Percentiles rank a stretch among this genome's conserved stretches.
Conservation (phyloP, 2,888 invertebrate species). For the Rhingia campestris region DNA sequence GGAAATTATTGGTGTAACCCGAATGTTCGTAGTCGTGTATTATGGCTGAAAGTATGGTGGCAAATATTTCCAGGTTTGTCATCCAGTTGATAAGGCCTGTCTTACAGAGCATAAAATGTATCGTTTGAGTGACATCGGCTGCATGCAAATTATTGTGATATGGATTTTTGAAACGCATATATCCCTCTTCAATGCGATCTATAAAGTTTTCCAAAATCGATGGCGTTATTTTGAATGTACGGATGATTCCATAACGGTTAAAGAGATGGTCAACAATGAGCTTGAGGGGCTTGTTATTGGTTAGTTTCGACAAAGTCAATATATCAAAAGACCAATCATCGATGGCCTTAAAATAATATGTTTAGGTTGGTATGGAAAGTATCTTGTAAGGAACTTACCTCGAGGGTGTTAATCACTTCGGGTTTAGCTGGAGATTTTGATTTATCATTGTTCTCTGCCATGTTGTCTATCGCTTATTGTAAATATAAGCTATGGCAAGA, state of each 20-base stretch:
- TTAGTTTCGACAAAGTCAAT: constrained; percentile 92
- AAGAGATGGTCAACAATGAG: constrained; percentile 96
- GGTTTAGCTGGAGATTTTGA: too few relatives aligned
- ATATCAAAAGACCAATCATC: constrained; percentile 98
- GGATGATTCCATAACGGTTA: constrained; percentile 96
- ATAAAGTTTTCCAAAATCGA: constrained; percentile 93
- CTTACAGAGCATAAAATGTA: constrained; percentile 94
- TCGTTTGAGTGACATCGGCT: constrained; percentile 97
- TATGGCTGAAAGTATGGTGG: constrained; percentile 94
- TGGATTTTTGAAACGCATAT: constrained; percentile 94
- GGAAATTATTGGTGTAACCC: constrained; percentile 98
- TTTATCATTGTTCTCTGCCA: too few relatives aligned
- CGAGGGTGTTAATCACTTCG: too few relatives aligned
- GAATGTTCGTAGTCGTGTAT: constrained; percentile 98
- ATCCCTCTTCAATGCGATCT: constrained; percentile 93
- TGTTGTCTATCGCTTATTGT: too few relatives aligned
- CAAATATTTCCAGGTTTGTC: constrained; percentile 96
- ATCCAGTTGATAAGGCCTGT: constrained; percentile 96
- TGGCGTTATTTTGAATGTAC: constrained; percentile 94
- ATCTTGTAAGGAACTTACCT: too few relatives aligned
- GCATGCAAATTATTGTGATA: constrained; percentile 98
- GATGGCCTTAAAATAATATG: constrained; percentile 86
- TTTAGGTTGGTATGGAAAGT: too few relatives aligned
- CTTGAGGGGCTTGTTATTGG: constrained; percentile 94
- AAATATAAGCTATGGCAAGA: too few relatives aligned